Base-by-base conservation (phyloP, 2,888 invertebrate genomes). In the Bellardia pandia region DNA sequence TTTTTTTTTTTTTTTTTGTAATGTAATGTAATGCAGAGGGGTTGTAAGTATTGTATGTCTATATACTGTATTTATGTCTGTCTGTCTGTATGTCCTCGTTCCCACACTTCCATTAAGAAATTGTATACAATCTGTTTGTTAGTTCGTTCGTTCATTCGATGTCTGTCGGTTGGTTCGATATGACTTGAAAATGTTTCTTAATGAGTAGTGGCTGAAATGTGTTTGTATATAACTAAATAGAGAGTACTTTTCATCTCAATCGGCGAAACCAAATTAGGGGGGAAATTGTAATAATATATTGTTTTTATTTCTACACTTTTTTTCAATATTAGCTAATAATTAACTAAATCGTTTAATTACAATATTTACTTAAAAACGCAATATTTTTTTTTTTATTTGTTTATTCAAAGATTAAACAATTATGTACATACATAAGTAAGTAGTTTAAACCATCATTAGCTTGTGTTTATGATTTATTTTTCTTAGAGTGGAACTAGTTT, bases 101-200 rank as follows among this genome's bases (percentile, higher is more conserved):
- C 79, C 69, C 83, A 76, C 75, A 86, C 75, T 83, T 79, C 56
- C 64, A 42, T 79, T 75, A 64, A 64, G 62, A 79, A 77, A 64
- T 80, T 77, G 56, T 80, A 66, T 60, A 77, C 42, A 84, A 76
- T 58, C 30, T 37, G n/a, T 69, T 62, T 30, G 40, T 14, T 64
- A 9, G 40, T 40, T 40, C 40, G n/a, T 51, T 64, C 60, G 42
- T 68, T 75, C 4, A 30, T 56, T 56, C 58, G 40, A 45, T 68
- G 69, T 69, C 45, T 62, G 51, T 68, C 33, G 45, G 74, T 60
- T 48, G 33, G 60, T 79, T 40, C 53, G 56, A 40, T n/a, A 53
- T 82, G 69, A 83, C 42, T 64, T 74, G 42, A 66, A 69, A 71
- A 68, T 74, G 51, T 71, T 72, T 85, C 11, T 33, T 13, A 64